Base-by-base conservation (phyloP, 2,113 vertebrate genomes). In the Tachysurus vachellii region DNA sequence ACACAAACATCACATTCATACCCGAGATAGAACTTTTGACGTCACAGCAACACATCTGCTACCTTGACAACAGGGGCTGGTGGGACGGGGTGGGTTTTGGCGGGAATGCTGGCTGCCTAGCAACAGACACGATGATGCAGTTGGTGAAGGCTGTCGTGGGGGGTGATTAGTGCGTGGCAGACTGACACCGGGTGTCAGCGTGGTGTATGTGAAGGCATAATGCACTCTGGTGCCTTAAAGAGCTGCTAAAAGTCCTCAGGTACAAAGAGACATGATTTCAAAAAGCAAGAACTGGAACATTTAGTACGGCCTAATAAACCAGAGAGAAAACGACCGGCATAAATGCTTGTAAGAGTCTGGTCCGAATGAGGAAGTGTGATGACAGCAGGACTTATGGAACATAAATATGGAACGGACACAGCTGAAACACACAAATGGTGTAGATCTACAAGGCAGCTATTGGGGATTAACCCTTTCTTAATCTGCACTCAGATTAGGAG, bases 31-130 rank as follows among this genome's bases (percentile, higher is more conserved):
- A 64, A 64, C 84, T 71, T 86, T 57, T 84, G 87, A 90, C 85
- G 77, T 88, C 87, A 90, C 26, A 7, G 17, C 66, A 92, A 93
- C 93, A 93, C 85, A 94, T 92, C 93, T 89, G 83, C 88, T 91
- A 92, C 90, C 91, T 89, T 94, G 92, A 93, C 91, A 82, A 92
- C 92, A 82, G 81, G 83, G 62, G 75, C 8, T 50, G 26, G 36
- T 36, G 36, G 36, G 36, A 36, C 36, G 75, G 28, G 16, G 47
- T 8, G 28, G 28, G 16, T 31, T 50, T 50, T 50, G 47, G 47
- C 47, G 47, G 23, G 91, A 92, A 89, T 36, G 85, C 82, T 86
- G 42, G 93, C 93, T 93, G 90, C 92, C 89, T 89, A 91, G 93
- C 89, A 88, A 93, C 90, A 77, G 59, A 88, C 80, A 84, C 86